Evolutionary conservation across 2,888 invertebrate genomes (phyloP), one percentile per base, ranked within the genome.

Genomic region (Nymphalis polychloros): DNA sequence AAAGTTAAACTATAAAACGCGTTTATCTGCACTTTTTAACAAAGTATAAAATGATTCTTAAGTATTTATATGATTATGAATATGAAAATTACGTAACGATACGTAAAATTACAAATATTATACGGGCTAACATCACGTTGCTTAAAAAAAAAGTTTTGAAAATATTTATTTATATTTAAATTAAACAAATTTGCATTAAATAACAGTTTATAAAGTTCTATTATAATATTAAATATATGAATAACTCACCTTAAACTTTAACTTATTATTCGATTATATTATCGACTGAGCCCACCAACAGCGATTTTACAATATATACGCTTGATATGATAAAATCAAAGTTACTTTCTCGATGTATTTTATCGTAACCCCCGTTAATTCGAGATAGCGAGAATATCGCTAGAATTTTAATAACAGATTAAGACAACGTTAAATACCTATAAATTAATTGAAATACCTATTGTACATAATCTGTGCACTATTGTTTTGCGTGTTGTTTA

Each of bases 261-360:
- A 47, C 19, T 63, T 52, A 17, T 46, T 47, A 52, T n/a, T 23
- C 23, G n/a, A 13, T 61, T 17, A 31, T 52, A 48, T 60, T 55
- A 63, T 52, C 64, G n/a, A 53, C 63, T 59, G 27, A 60, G 76
- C 71, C 80, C 83, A 75, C 82, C 80, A 68, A 72, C 73, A 46
- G 69, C 63, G 78, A 72, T 55, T 55, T 8, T 73, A 67, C 67
- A 62, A 53, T 86, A 78, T 85, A 85, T 84, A 83, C 69, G 46
- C 59, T 52, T 27, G 35, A 65, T 63, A 5, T 64, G 82, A 86
- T 84, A 81, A 80, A 78, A 79, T 71, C 72, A 67, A 73, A 60
- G 70, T 70, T 64, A 72, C 60, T 74, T 73, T 76, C 74, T 68
- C 69, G 71, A 75, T 64, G 67, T 76, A 59, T 55, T 17, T 52